phyloP scores from a whole-genome alignment of 1,140 invertebrate species.

The Pristionchus pacificus region DNA sequence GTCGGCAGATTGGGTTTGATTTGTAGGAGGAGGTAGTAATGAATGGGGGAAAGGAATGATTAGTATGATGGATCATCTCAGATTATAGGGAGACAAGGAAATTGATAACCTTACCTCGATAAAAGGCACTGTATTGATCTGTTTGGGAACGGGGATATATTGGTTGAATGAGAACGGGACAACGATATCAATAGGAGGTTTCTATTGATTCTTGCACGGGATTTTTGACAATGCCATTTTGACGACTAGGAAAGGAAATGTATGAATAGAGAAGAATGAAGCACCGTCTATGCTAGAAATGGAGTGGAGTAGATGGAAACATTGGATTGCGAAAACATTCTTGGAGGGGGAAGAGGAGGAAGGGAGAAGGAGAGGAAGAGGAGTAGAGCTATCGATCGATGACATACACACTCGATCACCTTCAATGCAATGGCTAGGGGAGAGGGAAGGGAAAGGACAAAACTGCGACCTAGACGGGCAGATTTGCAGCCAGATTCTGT shows the following conservation, averaged over 20 bases:
- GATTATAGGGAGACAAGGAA: too few species aligned
- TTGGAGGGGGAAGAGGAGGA: not conserved
- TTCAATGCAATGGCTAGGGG: not conserved
- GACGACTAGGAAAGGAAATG: too few species aligned
- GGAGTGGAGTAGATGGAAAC: too few species aligned
- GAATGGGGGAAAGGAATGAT: constrained; percentile 5
- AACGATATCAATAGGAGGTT: not conserved
- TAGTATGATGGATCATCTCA: constrained; percentile 1
- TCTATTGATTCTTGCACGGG: not conserved
- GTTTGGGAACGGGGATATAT: constrained; percentile 16
- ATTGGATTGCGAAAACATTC: too few species aligned
- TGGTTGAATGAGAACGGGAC: constrained; percentile 1
- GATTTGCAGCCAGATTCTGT: not conserved
- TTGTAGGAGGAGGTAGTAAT: not conserved
- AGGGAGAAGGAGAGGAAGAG: not conserved
- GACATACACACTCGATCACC: not conserved
- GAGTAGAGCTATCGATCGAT: constrained; percentile 1
- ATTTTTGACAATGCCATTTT: too few species aligned
- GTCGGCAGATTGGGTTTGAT: not conserved
- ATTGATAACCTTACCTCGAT: too few species aligned
- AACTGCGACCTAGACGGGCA: not conserved
- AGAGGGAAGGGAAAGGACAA: not conserved
- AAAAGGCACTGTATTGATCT: not conserved
- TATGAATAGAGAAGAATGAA: too few species aligned
- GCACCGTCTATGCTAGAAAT: too few species aligned